Evolutionary conservation across 2,888 invertebrate species (phyloP).

Genomic region (Lycia hirtaria): DNA sequence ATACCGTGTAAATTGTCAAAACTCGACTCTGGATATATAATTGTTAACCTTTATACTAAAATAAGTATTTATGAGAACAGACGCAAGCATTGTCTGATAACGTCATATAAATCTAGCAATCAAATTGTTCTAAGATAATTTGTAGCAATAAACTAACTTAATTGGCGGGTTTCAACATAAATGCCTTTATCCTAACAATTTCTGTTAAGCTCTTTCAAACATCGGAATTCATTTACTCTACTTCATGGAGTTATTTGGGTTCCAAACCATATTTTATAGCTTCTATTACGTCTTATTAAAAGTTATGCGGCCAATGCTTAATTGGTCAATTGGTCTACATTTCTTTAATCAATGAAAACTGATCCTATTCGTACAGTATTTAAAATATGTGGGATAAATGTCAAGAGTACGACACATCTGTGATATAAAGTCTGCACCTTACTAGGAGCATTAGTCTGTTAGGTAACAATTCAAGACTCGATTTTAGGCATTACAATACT

Average conservation of each 20-base stretch:
- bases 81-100: slow-evolving; percentile 8
- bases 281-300: slow-evolving; percentile 42
- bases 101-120: slow-evolving; percentile 5
- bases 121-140: slow-evolving; percentile 6
- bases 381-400: slow-evolving; percentile 33
- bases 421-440: not conserved
- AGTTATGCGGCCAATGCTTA: slow-evolving; percentile 51
- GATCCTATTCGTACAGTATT: slow-evolving; percentile 22
- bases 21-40: too few species aligned
- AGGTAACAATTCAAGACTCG: too few species aligned
- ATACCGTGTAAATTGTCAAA: too few species aligned
- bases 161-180: slow-evolving; percentile 4
- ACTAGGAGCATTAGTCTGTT: too few species aligned
- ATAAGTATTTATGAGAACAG: not conserved
- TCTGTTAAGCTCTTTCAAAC: slow-evolving; percentile 19
- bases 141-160: slow-evolving; percentile 18
- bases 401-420: slow-evolving; percentile 24
- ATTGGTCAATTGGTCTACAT: slow-evolving; percentile 71
- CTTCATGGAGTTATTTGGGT: slow-evolving; percentile 48
- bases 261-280: slow-evolving; percentile 47
- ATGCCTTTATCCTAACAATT: slow-evolving; percentile 13
- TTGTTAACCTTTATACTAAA: too few species aligned
- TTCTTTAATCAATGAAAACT: slow-evolving; percentile 39
- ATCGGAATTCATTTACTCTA: slow-evolving; percentile 43
- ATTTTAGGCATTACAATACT: too few species aligned